Base-by-base conservation (phyloP, 2,888 invertebrate genomes). In the Nomada ruficornis region DNA sequence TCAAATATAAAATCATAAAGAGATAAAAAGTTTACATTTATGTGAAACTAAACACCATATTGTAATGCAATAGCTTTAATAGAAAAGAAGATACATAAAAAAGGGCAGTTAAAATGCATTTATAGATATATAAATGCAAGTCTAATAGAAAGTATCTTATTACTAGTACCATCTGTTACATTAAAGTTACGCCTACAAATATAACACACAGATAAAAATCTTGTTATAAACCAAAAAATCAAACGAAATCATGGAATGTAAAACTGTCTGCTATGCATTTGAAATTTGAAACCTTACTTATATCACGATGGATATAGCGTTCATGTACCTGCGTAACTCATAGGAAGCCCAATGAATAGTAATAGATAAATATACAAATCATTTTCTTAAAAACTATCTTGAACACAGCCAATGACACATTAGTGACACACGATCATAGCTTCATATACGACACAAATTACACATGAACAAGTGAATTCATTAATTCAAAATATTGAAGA, bases 331-430 rank as follows among this genome's bases (percentile, higher is more conserved):
- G 64, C 68, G 29, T 81, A 62, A 87, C 72, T 79, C 79, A 77
- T 69, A 82, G 79, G 80, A 85, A 86, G 83, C 84, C 81, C 84
- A 83, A 78, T 75, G 74, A 83, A 83, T 75, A 50, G 80, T 77
- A 60, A 80, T 76, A 83, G 77, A 77, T 23, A 70, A 81, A 71
- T 77, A 50, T 79, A 77, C 57, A 71, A 79, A 79, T 79, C 80
- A 83, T 72, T 65, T 59, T 55, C 86, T 84, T 87, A 88, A 73
- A 80, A 80, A 70, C 84, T 86, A 87, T 82, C 69, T 67, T 82
- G 80, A 87, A 84, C 88, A 88, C 88, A 88, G 88, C 85, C 88
- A 85, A 85, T 85, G 80, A 85, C 78, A 88, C 78, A 77, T 82
- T 80, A 80, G 78, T 82, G 80, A 84, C 68, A 82, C 62, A 54